A percentile compares a stretch with the other conserved stretches of the same genome.
phyloP scores from a whole-genome alignment of 2,888 invertebrate genomes.

The Pycnomerus fuliginosus region DNA sequence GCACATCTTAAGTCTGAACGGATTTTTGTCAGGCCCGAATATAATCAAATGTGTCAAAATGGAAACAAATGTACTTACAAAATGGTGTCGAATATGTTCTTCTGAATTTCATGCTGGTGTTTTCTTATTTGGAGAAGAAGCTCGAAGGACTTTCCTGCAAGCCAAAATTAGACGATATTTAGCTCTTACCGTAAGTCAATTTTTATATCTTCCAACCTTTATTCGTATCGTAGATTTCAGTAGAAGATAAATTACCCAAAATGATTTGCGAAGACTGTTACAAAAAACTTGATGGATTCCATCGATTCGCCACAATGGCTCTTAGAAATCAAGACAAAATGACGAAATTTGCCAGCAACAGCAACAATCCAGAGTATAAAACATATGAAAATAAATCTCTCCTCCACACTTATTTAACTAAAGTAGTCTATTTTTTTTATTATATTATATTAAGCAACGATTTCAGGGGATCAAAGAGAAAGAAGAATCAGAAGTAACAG shows the following conservation, averaged over 20 bases:
- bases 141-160: constrained; percentile 63
- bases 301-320: constrained; percentile 67
- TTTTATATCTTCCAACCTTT: background rate
- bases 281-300: constrained; percentile 64
- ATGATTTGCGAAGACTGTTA: constrained; percentile 67
- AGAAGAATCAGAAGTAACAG: constrained; percentile 50
- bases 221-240: constrained; percentile 56
- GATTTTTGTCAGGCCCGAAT: constrained; percentile 26
- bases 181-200: constrained; percentile 60
- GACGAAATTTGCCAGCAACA: constrained; percentile 43
- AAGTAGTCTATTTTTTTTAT: constrained; percentile 44
- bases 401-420: constrained; percentile 58
- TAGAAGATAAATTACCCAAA: constrained; percentile 67
- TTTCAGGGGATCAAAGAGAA: constrained; percentile 40
- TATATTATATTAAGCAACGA: constrained; percentile 2
- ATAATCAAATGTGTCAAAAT: constrained; percentile 40
- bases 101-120: constrained; percentile 61
- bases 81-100: constrained; percentile 66
- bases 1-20: constrained; percentile 28
- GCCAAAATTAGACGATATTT: constrained; percentile 69
- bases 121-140: constrained; percentile 66
- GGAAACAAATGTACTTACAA: constrained; percentile 38
- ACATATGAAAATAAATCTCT: constrained; percentile 49
- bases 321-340: constrained; percentile 64
- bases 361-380: constrained; percentile 11